Percentiles rank a stretch among this genome's conserved stretches.
Conservation (phyloP, 1,140 invertebrate genomes). For the Saccostrea cuccullata region DNA sequence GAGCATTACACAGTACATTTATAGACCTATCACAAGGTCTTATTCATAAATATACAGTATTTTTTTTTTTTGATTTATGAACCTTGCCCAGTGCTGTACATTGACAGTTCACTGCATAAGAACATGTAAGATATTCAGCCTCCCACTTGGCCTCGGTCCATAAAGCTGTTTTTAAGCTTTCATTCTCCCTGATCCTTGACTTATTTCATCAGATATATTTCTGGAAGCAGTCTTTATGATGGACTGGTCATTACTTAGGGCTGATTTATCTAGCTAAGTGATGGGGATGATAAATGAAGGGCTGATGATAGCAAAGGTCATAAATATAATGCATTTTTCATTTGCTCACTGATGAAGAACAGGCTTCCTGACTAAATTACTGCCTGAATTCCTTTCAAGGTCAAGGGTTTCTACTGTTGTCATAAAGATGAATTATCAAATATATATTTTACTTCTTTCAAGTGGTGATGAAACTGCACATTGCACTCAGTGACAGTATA, state of each 20-base stretch:
- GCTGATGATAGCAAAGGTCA: not conserved
- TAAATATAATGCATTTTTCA: conserved; percentile 7
- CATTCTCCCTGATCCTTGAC: not conserved
- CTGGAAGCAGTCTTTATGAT: not conserved
- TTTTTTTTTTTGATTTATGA: not conserved
- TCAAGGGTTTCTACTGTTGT: not conserved
- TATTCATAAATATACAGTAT: not conserved
- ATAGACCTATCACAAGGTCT: not conserved
- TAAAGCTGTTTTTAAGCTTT: not conserved
- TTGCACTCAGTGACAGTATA: not conserved
- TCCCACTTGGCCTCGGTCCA: not conserved
- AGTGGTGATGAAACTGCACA: not conserved
- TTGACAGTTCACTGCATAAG: not conserved
- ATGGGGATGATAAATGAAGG: not conserved
- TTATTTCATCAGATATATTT: conserved; percentile 30
- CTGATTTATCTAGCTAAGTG: conserved; percentile 5
- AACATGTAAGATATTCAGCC: not conserved
- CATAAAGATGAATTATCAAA: too few relatives aligned
- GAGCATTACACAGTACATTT: not conserved
- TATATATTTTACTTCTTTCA: not conserved
- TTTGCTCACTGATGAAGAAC: conserved; percentile 12
- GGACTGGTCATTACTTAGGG: not conserved
- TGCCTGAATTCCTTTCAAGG: not conserved
- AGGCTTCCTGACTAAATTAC: not conserved
- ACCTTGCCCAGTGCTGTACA: not conserved